Percentiles rank a stretch among this genome's conserved stretches.
These are phyloP conservation scores for Gadus macrocephalus DNA, from an alignment of 2,113 vertebrate genomes.

Conservation along the genomic window DNA sequence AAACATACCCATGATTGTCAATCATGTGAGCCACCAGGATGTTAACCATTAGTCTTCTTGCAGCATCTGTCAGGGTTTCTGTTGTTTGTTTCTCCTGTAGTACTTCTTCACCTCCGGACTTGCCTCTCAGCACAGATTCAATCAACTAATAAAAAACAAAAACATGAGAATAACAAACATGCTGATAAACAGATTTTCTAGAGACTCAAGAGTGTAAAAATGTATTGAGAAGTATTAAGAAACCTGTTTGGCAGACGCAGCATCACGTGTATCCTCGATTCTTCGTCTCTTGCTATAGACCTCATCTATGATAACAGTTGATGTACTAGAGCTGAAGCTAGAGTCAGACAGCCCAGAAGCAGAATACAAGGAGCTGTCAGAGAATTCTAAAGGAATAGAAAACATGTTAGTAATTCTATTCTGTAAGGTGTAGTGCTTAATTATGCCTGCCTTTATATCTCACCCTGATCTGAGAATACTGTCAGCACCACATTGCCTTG, in stretches of 20 bases:
- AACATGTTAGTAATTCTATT: slow-evolving; percentile 1
- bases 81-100: slow-evolving; percentile 32
- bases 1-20: slow-evolving; percentile 26
- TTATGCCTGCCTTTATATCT: slow-evolving; percentile 8
- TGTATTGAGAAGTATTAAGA: background rate
- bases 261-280: background rate
- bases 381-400: slow-evolving; percentile 14
- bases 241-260: slow-evolving; percentile 19
- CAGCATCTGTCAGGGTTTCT: slow-evolving; percentile 31
- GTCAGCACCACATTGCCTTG: slow-evolving; percentile 34
- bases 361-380: slow-evolving; percentile 4
- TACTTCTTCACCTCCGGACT: slow-evolving; percentile 27
- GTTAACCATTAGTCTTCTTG: slow-evolving; percentile 26
- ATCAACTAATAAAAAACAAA: slow-evolving; percentile 25
- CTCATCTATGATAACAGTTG: slow-evolving; percentile 16
- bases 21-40: slow-evolving; percentile 28
- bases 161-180: slow-evolving; percentile 2
- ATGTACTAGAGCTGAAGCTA: slow-evolving; percentile 30
- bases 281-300: slow-evolving; percentile 8
- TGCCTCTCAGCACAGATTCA: slow-evolving; percentile 18
- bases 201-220: slow-evolving; percentile 1
- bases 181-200: background rate
- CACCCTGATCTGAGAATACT: slow-evolving; percentile 23
- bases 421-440: slow-evolving; percentile 1
- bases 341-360: slow-evolving; percentile 28